Evolutionary conservation across 2,888 invertebrate genomes (phyloP).

Genomic region (Cartodere bifasciata): DNA sequence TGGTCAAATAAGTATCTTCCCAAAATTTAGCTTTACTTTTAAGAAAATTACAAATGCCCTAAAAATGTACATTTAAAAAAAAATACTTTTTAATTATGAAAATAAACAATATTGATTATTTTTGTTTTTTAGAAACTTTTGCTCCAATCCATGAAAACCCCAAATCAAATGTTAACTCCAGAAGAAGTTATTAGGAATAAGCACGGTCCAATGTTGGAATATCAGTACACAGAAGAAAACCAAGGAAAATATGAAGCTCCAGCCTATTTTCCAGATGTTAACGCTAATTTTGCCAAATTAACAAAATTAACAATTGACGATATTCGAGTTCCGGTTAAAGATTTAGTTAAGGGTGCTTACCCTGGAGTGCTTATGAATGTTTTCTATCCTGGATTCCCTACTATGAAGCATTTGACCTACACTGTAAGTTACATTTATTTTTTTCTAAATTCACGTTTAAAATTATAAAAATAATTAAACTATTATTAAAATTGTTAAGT

Average conservation of each 20-base stretch:
- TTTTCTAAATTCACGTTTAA: too few relatives aligned
- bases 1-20: too few relatives aligned
- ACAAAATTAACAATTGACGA: slow-evolving; percentile 41
- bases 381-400: slow-evolving; percentile 86
- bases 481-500: too few relatives aligned
- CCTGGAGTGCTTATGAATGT: slow-evolving; percentile 54
- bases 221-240: slow-evolving; percentile 47
- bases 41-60: too few relatives aligned
- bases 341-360: slow-evolving; percentile 57
- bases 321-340: slow-evolving; percentile 41
- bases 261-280: slow-evolving; percentile 48
- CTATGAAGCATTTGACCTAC: slow-evolving; percentile 73
- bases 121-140: slow-evolving; percentile 42
- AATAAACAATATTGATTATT: too few relatives aligned
- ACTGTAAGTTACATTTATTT: slow-evolving; percentile 39
- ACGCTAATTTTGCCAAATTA: slow-evolving; percentile 44
- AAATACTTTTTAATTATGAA: too few relatives aligned
- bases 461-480: too few relatives aligned
- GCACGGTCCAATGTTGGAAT: slow-evolving; percentile 80
- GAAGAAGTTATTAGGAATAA: slow-evolving; percentile 65
- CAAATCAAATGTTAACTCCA: slow-evolving; percentile 48
- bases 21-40: too few relatives aligned
- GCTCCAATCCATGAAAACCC: slow-evolving; percentile 62
- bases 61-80: too few relatives aligned
- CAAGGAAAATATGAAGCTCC: slow-evolving; percentile 47